A percentile compares a stretch with the other conserved stretches of the same genome.
These are phyloP conservation scores for Pagetopsis macropterus DNA, from an alignment of 2,797 vertebrate genomes.

Conservation along the genomic window DNA sequence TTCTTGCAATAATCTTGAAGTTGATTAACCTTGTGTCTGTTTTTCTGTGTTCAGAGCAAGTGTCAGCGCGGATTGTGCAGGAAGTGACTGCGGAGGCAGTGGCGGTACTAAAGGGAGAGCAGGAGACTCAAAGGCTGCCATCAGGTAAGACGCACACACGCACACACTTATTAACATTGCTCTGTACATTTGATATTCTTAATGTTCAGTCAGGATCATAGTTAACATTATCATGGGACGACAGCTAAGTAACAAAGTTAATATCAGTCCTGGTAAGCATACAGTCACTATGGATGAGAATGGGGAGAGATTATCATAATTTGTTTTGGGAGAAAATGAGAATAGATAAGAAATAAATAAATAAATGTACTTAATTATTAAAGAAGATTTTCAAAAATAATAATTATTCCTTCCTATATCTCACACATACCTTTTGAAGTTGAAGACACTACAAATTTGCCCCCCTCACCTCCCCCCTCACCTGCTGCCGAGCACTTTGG, in stretches of 20 bases:
- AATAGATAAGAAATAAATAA: no score
- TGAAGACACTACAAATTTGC: constrained; percentile 94
- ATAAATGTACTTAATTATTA: no score
- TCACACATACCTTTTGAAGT: constrained; percentile 65
- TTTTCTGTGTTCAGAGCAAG: constrained; percentile 88
- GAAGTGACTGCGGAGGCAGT: constrained; percentile 99
- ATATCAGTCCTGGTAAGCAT: neutral
- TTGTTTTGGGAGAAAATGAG: no score
- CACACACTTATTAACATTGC: neutral
- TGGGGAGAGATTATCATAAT: neutral
- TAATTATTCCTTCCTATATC: neutral
- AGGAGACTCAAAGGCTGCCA: constrained; percentile 87
- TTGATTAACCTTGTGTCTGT: constrained; percentile 16
- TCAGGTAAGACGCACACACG: constrained; percentile 72
- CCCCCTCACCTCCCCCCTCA: constrained; percentile 96
- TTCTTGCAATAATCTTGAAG: neutral
- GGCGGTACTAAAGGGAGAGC: constrained; percentile 96
- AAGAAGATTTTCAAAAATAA: no score
- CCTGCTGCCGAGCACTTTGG: constrained; percentile 94
- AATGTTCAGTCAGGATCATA: neutral
- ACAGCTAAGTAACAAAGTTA: constrained; percentile 5
- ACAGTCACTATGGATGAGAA: neutral
- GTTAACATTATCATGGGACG: neutral
- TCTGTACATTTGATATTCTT: neutral
- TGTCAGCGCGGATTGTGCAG: constrained; percentile 97